Evolutionary conservation across 2,888 invertebrate species (phyloP), one percentile per base, ranked within the genome.

Genomic region (Junonia oenone): DNA sequence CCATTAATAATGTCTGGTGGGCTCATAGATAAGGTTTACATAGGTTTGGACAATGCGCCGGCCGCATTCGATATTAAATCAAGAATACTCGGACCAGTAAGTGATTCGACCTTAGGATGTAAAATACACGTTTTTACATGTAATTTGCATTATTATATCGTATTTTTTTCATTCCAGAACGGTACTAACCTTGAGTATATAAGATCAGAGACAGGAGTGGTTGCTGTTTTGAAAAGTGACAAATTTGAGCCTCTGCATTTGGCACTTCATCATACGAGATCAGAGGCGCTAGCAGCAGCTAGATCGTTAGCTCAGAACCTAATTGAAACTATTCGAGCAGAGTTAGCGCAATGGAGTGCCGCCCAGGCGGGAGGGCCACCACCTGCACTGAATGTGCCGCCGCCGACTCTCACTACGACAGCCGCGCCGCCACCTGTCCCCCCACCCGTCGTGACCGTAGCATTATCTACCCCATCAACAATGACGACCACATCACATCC

Each of bases 181-280:
- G 93, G 93, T 51, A 93, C 94, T 22, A 94, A 95, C 82, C 89
- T 96, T 68, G 92, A 94, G 69, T 96, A 95, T 67, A 95, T 96
- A 65, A 90, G 94, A 64, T 93, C 93, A 51, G 95, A 96, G 81
- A 95, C 96, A 3, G 95, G 95, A 22, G 95, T 95, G 2, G 93
- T 93, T 63, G 94, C 95, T 33, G 93, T 94, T 9, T 81, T 96
- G 62, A 91, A 95, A 70, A 94, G 94, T 46, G 90, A 89, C 61
- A 95, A 95, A 60, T 75, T 82, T 48, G 95, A 95, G 72, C 95
- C 95, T 1, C 85, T 96, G 71, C 95, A 96, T 83, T 90, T 96
- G 65, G 93, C 93, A 65, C 88, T 96, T 65, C 95, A 95, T 72
- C 95, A 96, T 85, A 92, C 93, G 9, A 92, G 93, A 67, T 90